These are phyloP conservation scores for Papilio polytes DNA, from an alignment of 1,140 invertebrate genomes.

Conservation along the genomic window DNA sequence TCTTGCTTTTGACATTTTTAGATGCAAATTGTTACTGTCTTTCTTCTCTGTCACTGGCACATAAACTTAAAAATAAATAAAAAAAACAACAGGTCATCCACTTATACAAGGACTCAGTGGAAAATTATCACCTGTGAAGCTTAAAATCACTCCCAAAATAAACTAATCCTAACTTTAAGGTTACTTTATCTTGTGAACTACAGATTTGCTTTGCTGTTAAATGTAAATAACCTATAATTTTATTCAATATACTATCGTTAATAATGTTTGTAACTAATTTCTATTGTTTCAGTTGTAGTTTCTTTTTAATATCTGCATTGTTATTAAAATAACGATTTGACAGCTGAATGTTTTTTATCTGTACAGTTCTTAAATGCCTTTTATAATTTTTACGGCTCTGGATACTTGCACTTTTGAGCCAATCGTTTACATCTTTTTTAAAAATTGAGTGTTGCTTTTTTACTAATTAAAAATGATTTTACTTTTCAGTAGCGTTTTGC, in stretches of 20 bases:
- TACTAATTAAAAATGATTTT: conserved; percentile 20
- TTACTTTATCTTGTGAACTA: conserved; percentile 10
- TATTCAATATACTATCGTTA: not conserved
- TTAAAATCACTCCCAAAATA: not conserved
- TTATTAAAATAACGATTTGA: not conserved
- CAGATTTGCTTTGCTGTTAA: conserved; percentile 6
- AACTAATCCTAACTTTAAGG: not conserved
- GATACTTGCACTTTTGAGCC: not conserved
- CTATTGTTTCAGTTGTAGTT: not conserved
- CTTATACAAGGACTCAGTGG: conserved; percentile 1
- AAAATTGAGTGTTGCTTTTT: too few relatives aligned
- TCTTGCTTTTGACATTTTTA: not conserved
- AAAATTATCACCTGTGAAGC: not conserved
- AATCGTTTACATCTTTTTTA: not conserved
- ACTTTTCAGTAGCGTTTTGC: conserved; percentile 80
- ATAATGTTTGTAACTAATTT: not conserved
- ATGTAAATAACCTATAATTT: not conserved
- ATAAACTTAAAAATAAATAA: not conserved
- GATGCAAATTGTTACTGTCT: not conserved
- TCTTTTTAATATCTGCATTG: not conserved
- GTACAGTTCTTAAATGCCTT: conserved; percentile 28
- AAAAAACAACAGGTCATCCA: not conserved
- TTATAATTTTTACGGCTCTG: not conserved
- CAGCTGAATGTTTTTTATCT: conserved; percentile 8
- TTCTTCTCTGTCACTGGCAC: not conserved